Evolutionary conservation across 2,113 vertebrate species (phyloP).

Genomic region (Dromas ardeola): DNA sequence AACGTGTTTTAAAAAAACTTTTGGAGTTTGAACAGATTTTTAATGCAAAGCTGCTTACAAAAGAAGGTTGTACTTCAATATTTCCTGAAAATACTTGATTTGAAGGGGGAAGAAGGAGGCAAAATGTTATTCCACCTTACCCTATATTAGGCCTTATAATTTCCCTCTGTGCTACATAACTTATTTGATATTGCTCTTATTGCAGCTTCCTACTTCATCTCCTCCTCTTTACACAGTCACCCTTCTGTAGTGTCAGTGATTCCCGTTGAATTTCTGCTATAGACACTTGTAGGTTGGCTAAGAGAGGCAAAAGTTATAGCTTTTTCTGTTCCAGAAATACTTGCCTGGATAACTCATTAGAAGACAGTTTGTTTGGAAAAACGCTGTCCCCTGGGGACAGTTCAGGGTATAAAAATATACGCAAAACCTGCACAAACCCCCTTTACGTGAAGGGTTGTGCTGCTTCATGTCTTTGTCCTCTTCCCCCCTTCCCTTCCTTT

Average conservation of each 20-base stretch:
- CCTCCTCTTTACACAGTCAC: neutral
- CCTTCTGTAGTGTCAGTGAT: neutral
- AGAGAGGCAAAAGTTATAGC: neutral
- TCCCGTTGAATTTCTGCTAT: neutral
- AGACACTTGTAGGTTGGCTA: neutral
- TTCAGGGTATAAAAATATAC: neutral
- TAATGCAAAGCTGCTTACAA: constrained; percentile 71
- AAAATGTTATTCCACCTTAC: constrained; percentile 16
- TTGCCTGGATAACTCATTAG: neutral
- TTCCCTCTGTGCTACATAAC: neutral
- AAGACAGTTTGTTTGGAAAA: neutral
- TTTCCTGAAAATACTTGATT: constrained; percentile 82
- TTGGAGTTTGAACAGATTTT: constrained; percentile 53
- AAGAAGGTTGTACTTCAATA: constrained; percentile 60
- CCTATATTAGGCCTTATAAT: constrained; percentile 24
- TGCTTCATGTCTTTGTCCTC: neutral
- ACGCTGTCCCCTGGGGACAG: neutral
- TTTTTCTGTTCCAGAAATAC: neutral
- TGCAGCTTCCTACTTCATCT: neutral
- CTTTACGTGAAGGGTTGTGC: neutral
- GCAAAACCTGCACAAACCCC: neutral
- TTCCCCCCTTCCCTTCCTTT: neutral
- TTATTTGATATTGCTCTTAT: neutral
- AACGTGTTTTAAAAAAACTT: neutral
- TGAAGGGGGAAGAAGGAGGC: neutral